Evolutionary conservation across 2,888 invertebrate species (phyloP).

Genomic region (Agrochola litura): DNA sequence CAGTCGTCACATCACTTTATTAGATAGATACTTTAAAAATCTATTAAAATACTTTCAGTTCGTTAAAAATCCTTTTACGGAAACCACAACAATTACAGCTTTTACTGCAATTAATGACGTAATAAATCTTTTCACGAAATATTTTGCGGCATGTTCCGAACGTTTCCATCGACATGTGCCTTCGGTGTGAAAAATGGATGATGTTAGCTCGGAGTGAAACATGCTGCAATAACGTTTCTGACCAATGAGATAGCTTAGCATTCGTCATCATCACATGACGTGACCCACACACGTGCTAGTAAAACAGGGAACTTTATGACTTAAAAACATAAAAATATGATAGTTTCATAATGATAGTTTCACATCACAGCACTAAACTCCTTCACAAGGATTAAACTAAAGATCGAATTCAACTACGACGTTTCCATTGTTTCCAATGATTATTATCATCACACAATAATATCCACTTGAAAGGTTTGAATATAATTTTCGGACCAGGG

Average conservation of each 20-base stretch:
- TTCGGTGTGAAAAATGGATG: constrained; percentile 67
- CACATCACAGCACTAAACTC: background rate
- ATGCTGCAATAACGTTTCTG: constrained; percentile 61
- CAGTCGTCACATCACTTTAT: constrained; percentile 25
- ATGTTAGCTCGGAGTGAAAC: constrained; percentile 58
- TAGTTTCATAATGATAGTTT: too few species aligned
- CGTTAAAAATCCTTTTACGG: constrained; percentile 23
- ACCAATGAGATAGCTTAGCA: constrained; percentile 70
- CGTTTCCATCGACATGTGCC: constrained; percentile 55
- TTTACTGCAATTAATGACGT: constrained; percentile 46
- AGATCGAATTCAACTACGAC: background rate
- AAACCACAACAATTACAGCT: constrained; percentile 34
- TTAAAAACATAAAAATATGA: background rate
- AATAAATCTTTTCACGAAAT: constrained; percentile 53
- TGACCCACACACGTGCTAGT: constrained; percentile 62
- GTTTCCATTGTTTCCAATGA: background rate
- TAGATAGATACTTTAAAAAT: constrained; percentile 32
- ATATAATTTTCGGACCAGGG: constrained; percentile 10
- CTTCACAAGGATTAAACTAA: background rate
- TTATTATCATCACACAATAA: background rate
- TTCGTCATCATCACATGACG: constrained; percentile 74
- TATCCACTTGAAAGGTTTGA: constrained; percentile 1
- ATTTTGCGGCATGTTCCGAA: constrained; percentile 48
- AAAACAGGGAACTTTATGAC: background rate
- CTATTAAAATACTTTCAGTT: background rate